phyloP scores from a whole-genome alignment of 2,888 invertebrate genomes.

The Taenaris catops region DNA sequence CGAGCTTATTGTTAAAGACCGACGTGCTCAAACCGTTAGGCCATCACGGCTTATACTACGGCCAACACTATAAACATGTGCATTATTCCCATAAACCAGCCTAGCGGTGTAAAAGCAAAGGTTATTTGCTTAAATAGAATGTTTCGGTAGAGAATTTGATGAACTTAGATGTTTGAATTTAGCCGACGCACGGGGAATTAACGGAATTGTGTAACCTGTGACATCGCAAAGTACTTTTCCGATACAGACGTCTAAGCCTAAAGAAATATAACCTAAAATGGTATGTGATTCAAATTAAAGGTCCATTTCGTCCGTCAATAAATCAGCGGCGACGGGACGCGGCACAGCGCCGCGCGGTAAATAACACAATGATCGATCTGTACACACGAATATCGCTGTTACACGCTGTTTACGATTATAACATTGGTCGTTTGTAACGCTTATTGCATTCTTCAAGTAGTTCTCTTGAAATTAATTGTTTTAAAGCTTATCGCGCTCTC shows the following conservation, averaged over 20 bases:
- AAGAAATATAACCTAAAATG: constrained; percentile 22
- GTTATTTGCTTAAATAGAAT: too few species aligned
- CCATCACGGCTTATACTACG: too few species aligned
- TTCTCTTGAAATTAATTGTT: constrained; percentile 2
- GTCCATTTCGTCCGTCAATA: constrained; percentile 25
- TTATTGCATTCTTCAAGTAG: constrained; percentile 4
- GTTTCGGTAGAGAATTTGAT: too few species aligned
- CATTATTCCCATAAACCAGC: too few species aligned
- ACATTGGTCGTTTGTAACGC: constrained; percentile 8
- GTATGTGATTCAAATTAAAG: constrained; percentile 22
- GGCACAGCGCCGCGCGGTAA: constrained; percentile 23
- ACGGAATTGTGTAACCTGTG: too few species aligned
- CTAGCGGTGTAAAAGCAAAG: too few species aligned
- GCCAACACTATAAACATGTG: too few species aligned
- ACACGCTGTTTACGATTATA: constrained; percentile 15
- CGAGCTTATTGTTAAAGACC: too few species aligned
- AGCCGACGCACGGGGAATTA: too few species aligned
- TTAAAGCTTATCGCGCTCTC: too few species aligned
- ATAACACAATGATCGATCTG: constrained; percentile 22
- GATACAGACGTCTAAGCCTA: constrained; percentile 1
- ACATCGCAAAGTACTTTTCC: constrained; percentile 6
- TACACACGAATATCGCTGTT: constrained; percentile 11
- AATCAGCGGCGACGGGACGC: constrained; percentile 19
- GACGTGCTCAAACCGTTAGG: too few species aligned
- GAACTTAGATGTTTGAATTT: too few species aligned